A percentile compares a stretch with the other conserved stretches of the same genome.
These are phyloP conservation scores for Centropus bengalensis DNA, from an alignment of 2,113 vertebrate species.

Conservation along the genomic window DNA sequence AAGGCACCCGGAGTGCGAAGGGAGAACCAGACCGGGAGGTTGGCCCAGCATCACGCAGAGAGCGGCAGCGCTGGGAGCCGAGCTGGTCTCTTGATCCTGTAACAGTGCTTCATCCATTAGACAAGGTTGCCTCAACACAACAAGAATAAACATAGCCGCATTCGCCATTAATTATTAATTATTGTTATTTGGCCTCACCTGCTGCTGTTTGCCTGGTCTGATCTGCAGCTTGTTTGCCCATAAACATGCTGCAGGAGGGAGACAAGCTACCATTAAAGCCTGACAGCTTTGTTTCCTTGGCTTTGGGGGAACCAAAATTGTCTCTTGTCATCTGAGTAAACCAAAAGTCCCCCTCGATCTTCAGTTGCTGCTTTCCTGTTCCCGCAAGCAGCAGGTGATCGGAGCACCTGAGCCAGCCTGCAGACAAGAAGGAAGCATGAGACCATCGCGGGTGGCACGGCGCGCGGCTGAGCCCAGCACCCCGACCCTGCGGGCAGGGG, in stretches of 20 bases:
- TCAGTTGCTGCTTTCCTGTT: constrained; percentile 64
- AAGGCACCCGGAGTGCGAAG: fast-evolving
- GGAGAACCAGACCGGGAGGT: fast-evolving
- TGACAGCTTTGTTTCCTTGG: constrained; percentile 72
- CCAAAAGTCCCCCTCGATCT: constrained; percentile 71
- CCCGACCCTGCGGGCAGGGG: neutral
- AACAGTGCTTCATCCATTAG: constrained; percentile 24
- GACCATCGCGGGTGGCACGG: neutral
- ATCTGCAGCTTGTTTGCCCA: constrained; percentile 72
- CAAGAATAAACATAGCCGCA: constrained; percentile 50
- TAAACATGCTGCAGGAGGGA: constrained; percentile 71
- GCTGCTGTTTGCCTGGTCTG: constrained; percentile 68
- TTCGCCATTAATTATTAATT: constrained; percentile 47
- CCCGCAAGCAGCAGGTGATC: constrained; percentile 70
- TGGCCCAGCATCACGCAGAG: neutral
- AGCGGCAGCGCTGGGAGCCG: neutral
- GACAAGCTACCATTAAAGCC: constrained; percentile 71
- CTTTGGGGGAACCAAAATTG: constrained; percentile 68
- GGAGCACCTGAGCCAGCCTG: constrained; percentile 72
- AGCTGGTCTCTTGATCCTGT: neutral
- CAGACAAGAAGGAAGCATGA: constrained; percentile 67
- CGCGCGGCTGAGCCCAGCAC: neutral
- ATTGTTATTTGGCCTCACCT: constrained; percentile 58
- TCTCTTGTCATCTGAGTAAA: constrained; percentile 70
- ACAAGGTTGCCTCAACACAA: neutral